Evolutionary conservation across 2,797 vertebrate genomes (phyloP).

Genomic region (Pelobates cultripes): DNA sequence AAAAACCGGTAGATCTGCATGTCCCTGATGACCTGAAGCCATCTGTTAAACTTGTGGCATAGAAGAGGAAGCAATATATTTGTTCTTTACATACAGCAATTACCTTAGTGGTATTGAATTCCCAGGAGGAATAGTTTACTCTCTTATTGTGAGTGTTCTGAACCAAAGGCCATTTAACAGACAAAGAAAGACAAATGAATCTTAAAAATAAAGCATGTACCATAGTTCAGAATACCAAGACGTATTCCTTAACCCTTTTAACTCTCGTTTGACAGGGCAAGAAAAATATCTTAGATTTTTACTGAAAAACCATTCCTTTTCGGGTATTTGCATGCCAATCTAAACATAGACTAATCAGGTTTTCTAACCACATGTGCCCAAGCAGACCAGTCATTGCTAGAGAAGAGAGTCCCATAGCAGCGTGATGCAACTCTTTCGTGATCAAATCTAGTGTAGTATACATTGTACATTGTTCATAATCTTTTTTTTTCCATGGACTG

Average conservation of each 20-base stretch:
- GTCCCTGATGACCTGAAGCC: constrained; percentile 54
- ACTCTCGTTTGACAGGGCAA: too few relatives aligned
- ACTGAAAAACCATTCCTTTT: neutral
- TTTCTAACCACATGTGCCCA: constrained; percentile 21
- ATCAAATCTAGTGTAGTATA: neutral
- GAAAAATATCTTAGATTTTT: neutral
- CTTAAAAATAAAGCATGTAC: neutral
- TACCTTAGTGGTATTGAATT: constrained; percentile 44
- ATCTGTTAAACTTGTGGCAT: constrained; percentile 54
- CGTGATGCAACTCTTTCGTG: constrained; percentile 45
- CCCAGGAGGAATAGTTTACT: constrained; percentile 44
- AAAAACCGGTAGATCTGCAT: constrained; percentile 47
- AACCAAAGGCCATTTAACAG: constrained; percentile 42
- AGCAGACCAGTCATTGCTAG: neutral
- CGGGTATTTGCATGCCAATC: neutral
- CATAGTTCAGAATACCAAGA: neutral
- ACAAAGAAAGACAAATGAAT: constrained; percentile 15
- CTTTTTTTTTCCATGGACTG: too few relatives aligned
- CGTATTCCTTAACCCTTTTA: neutral
- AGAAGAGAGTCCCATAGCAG: constrained; percentile 35
- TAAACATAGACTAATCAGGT: neutral
- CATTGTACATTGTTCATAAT: neutral
- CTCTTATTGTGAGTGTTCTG: constrained; percentile 14
- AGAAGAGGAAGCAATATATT: constrained; percentile 55
- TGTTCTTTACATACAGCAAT: constrained; percentile 55